phyloP scores from a whole-genome alignment of 2,888 invertebrate genomes.

The Calephelis perditalis region DNA sequence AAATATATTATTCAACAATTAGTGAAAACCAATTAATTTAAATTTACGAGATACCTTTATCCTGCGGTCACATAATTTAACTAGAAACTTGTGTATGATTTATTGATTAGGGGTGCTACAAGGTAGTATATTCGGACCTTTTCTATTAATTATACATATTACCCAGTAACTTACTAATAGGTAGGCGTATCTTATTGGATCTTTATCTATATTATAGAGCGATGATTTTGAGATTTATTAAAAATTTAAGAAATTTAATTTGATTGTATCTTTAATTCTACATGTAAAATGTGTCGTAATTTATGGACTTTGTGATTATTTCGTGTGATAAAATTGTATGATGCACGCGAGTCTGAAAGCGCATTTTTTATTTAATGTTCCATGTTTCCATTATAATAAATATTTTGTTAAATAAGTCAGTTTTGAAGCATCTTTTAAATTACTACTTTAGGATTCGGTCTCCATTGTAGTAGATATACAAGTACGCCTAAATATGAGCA shows the following conservation, averaged over 20 bases:
- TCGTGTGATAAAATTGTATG: too few species aligned
- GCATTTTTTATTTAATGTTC: too few species aligned
- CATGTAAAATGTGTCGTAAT: neutral
- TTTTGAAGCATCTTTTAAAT: too few species aligned
- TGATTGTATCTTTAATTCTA: neutral
- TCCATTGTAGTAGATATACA: too few species aligned
- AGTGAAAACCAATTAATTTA: conserved; percentile 29
- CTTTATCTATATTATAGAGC: conserved; percentile 33
- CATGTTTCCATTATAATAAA: too few species aligned
- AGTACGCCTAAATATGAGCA: too few species aligned
- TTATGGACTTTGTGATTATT: neutral
- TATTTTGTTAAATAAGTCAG: too few species aligned
- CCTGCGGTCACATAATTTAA: conserved; percentile 28
- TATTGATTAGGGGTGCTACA: conserved; percentile 27
- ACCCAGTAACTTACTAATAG: conserved; percentile 25
- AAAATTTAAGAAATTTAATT: conserved; percentile 3
- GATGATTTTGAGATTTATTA: conserved; percentile 18
- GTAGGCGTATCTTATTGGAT: conserved; percentile 32
- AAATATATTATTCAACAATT: conserved; percentile 31
- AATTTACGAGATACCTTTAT: conserved; percentile 32
- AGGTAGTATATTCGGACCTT: conserved; percentile 28
- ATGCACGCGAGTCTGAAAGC: too few species aligned
- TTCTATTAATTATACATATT: conserved; percentile 25
- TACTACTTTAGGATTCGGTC: too few species aligned
- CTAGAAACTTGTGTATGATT: conserved; percentile 19